Percentiles rank a stretch among this genome's conserved stretches.
These are phyloP conservation scores for Eurystomus gularis DNA, from an alignment of 2,113 vertebrate genomes.

Conservation along the genomic window DNA sequence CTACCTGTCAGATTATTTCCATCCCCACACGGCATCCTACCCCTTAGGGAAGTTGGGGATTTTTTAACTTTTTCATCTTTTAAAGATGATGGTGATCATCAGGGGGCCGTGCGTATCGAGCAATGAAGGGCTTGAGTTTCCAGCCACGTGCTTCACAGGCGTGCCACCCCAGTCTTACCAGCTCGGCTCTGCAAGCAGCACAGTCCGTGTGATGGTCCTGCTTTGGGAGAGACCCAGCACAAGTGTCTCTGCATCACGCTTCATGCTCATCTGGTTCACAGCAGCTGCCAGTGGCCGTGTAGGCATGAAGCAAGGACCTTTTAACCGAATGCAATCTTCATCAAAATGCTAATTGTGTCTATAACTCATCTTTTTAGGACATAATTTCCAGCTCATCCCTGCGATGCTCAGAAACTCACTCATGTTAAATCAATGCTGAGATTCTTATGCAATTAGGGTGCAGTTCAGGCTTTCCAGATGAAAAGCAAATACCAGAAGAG, in stretches of 20 bases:
- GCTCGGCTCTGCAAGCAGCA: neutral
- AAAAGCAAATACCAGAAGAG: neutral
- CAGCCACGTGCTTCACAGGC: neutral
- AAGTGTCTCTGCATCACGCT: neutral
- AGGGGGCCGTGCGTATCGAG: neutral
- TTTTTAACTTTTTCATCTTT: neutral
- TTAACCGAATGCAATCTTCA: neutral
- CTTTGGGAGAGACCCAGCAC: neutral
- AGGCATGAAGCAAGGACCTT: neutral
- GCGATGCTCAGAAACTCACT: neutral
- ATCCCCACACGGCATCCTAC: neutral
- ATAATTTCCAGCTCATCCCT: neutral
- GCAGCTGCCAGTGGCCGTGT: neutral
- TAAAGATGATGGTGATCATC: neutral
- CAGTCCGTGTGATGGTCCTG: neutral
- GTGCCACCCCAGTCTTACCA: neutral
- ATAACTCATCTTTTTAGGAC: neutral
- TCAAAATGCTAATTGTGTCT: neutral
- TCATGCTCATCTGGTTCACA: neutral
- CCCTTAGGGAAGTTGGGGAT: no score
- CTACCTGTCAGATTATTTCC: neutral
- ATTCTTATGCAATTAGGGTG: neutral
- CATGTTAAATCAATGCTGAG: neutral
- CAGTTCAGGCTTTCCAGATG: neutral
- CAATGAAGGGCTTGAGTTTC: neutral